Evolutionary conservation across 1,140 invertebrate species (phyloP).

Genomic region (Condylostylus longicornis): DNA sequence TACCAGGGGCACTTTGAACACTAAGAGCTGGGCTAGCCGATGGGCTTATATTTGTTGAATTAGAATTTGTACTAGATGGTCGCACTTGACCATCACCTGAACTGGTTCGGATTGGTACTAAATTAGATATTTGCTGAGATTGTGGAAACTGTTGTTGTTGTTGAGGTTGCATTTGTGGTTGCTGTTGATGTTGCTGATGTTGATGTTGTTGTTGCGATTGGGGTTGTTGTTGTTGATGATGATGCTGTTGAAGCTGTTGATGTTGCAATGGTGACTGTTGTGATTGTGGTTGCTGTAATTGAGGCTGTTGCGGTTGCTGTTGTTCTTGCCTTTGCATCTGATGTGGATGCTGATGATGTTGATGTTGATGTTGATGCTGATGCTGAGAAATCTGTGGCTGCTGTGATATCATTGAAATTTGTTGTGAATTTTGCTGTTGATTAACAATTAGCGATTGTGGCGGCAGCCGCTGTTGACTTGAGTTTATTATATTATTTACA

Average conservation of each 20-base stretch:
- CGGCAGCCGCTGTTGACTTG: no score
- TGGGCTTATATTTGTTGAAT: conserved; percentile 10
- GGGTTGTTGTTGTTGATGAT: neutral
- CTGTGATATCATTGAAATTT: no score
- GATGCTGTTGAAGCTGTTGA: neutral
- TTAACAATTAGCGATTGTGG: no score
- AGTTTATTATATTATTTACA: no score
- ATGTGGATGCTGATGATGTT: neutral
- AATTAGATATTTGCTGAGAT: no score
- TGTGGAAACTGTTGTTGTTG: neutral
- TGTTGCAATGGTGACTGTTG: no score
- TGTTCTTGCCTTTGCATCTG: neutral
- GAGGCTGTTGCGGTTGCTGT: no score
- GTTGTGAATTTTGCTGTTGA: no score
- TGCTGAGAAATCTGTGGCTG: no score
- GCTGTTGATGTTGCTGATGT: neutral
- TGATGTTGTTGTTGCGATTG: neutral
- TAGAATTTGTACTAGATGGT: conserved; percentile 6
- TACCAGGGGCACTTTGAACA: conserved; percentile 21
- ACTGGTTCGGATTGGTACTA: neutral
- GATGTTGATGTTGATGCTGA: conserved; percentile 1
- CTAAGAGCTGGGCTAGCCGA: conserved; percentile 16
- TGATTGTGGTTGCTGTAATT: no score
- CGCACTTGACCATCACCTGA: conserved; percentile 1
- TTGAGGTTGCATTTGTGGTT: neutral